Evolutionary conservation across 2,113 vertebrate species (phyloP).

Genomic region (Austrofundulus limnaeus): DNA sequence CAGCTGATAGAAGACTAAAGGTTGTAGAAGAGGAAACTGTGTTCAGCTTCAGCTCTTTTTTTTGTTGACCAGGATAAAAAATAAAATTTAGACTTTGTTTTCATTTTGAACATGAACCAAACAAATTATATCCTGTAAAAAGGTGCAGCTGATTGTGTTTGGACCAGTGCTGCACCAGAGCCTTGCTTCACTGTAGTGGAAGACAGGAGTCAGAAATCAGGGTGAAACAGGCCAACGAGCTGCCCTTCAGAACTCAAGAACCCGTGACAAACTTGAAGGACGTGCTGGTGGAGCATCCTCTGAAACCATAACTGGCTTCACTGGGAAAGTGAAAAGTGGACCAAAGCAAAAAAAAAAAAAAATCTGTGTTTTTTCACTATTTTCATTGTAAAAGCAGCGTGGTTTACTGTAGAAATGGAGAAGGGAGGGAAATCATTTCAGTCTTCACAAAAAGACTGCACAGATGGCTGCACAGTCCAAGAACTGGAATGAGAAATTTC

Average conservation of each 20-base stretch:
- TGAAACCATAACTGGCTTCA: slow-evolving; percentile 35
- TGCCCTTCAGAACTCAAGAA: slow-evolving; percentile 27
- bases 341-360: too few species aligned
- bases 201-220: slow-evolving; percentile 22
- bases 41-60: too few species aligned
- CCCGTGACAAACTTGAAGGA: slow-evolving; percentile 21
- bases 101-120: too few species aligned
- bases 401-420: slow-evolving; percentile 6
- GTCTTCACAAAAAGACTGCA: slow-evolving; percentile 17
- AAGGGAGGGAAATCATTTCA: slow-evolving; percentile 14
- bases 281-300: slow-evolving; percentile 41
- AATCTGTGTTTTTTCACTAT: too few species aligned
- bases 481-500: slow-evolving; percentile 25
- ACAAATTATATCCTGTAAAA: neutral
- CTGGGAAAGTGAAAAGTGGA: neutral
- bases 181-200: too few species aligned
- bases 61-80: too few species aligned
- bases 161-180: slow-evolving; percentile 2
- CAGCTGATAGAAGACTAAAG: too few species aligned
- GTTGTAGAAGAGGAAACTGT: too few species aligned
- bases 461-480: neutral
- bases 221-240: slow-evolving; percentile 23
- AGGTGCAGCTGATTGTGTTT: slow-evolving; percentile 10
- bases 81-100: too few species aligned
- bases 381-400: slow-evolving; percentile 13